Conservation (phyloP, 2,888 invertebrate genomes). For the Amiota communis region DNA sequence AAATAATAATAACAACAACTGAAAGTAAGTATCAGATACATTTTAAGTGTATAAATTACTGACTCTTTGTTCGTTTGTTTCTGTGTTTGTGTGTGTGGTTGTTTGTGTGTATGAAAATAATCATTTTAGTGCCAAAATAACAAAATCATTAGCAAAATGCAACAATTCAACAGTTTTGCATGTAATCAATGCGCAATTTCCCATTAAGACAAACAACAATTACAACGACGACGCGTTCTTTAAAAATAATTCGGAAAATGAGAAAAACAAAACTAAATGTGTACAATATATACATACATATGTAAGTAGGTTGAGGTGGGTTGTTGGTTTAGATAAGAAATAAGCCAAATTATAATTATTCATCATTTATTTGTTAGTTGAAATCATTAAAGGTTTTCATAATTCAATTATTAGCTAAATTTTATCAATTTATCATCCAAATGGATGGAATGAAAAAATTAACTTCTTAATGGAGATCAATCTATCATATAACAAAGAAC, state of each 20-base stretch:
- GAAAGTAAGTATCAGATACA: background rate
- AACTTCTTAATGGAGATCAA: too few relatives aligned
- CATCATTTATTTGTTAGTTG: too few relatives aligned
- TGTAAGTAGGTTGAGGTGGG: background rate
- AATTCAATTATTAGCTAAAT: too few relatives aligned
- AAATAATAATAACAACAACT: conserved; percentile 6
- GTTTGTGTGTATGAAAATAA: conserved; percentile 30
- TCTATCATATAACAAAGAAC: too few relatives aligned
- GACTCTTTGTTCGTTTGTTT: background rate
- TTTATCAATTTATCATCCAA: too few relatives aligned
- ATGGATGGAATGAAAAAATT: too few relatives aligned
- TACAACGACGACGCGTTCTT: too few relatives aligned
- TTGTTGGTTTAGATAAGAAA: too few relatives aligned
- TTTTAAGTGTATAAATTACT: background rate
- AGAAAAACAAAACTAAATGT: background rate
- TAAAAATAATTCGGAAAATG: too few relatives aligned
- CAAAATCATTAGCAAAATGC: conserved; percentile 46
- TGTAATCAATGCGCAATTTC: conserved; percentile 15
- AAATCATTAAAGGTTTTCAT: too few relatives aligned
- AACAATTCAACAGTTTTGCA: conserved; percentile 15
- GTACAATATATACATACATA: too few relatives aligned
- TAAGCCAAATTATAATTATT: too few relatives aligned
- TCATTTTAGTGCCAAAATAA: conserved; percentile 53
- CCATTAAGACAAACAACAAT: background rate
- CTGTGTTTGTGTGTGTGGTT: background rate